phyloP scores from a whole-genome alignment of 2,888 invertebrate species.

The Agrochola circellaris region DNA sequence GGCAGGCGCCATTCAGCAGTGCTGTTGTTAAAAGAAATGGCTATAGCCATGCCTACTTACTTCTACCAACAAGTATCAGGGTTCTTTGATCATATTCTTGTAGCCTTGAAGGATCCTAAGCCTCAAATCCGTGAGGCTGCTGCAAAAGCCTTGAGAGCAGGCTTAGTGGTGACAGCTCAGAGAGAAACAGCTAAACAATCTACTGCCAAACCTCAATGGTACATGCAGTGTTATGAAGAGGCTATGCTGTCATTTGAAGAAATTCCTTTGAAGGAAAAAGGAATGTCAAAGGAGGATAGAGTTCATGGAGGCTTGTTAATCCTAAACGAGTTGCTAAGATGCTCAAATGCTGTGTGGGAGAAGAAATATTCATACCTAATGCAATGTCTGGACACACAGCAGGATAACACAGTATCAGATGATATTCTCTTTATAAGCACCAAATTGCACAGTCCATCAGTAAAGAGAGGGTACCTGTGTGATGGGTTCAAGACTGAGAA shows the following conservation, averaged over 20 bases:
- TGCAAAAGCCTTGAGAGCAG: constrained; percentile 98
- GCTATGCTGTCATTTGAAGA: constrained; percentile 95
- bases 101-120: constrained; percentile 97
- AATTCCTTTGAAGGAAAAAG: constrained; percentile 92
- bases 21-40: constrained; percentile 97
- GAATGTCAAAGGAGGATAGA: constrained; percentile 96
- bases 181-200: constrained; percentile 98
- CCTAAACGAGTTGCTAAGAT: constrained; percentile 97
- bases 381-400: constrained; percentile 89
- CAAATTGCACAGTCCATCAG: constrained; percentile 91
- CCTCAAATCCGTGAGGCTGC: constrained; percentile 97
- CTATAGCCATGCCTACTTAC: constrained; percentile 98
- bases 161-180: constrained; percentile 98
- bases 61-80: constrained; percentile 98
- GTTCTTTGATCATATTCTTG: constrained; percentile 98
- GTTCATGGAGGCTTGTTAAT: constrained; percentile 98
- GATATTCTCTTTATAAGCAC: constrained; percentile 91
- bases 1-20: constrained; percentile 98
- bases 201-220: constrained; percentile 97
- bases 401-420: constrained; percentile 87
- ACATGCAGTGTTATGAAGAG: constrained; percentile 98
- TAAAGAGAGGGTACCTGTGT: constrained; percentile 88
- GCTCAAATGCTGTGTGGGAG: constrained; percentile 97
- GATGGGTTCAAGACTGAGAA: constrained; percentile 89
- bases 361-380: constrained; percentile 94